phyloP scores from a whole-genome alignment of 1,140 invertebrate genomes.

The Sminthurides bifidus region DNA sequence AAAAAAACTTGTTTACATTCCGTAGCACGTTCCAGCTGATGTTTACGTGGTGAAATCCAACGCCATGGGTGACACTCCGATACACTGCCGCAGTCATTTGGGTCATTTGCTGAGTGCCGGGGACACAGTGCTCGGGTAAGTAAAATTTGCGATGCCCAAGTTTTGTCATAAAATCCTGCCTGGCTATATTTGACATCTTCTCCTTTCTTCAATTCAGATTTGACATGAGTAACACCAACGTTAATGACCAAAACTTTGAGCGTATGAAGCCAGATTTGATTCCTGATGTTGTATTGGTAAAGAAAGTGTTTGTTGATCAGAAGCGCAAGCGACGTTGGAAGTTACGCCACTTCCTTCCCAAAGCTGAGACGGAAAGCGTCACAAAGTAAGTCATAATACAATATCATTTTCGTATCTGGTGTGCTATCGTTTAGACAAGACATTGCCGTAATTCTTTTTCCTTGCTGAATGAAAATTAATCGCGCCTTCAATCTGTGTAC shows the following conservation, averaged over 20 bases:
- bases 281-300: conserved; percentile 86
- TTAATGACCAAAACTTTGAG: conserved; percentile 81
- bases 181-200: not conserved
- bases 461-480: too few species aligned
- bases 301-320: conserved; percentile 77
- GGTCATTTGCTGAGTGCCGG: conserved; percentile 87
- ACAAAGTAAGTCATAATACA: conserved; percentile 47
- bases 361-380: conserved; percentile 56
- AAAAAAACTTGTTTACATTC: conserved; percentile 29
- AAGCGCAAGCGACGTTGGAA: conserved; percentile 79
- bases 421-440: not conserved
- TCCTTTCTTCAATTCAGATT: conserved; percentile 47
- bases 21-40: conserved; percentile 76
- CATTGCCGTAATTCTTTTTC: conserved; percentile 16
- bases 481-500: too few species aligned
- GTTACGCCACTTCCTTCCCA: conserved; percentile 66
- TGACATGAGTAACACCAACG: conserved; percentile 74
- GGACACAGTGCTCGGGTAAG: conserved; percentile 79
- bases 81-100: conserved; percentile 82
- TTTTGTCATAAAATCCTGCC: not conserved
- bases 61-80: conserved; percentile 67
- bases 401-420: not conserved
- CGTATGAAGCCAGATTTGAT: conserved; percentile 57
- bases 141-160: conserved; percentile 19
- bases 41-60: conserved; percentile 82